Base-by-base conservation (phyloP, 2,797 vertebrate species). In the Rhadinocentrus ornatus region DNA sequence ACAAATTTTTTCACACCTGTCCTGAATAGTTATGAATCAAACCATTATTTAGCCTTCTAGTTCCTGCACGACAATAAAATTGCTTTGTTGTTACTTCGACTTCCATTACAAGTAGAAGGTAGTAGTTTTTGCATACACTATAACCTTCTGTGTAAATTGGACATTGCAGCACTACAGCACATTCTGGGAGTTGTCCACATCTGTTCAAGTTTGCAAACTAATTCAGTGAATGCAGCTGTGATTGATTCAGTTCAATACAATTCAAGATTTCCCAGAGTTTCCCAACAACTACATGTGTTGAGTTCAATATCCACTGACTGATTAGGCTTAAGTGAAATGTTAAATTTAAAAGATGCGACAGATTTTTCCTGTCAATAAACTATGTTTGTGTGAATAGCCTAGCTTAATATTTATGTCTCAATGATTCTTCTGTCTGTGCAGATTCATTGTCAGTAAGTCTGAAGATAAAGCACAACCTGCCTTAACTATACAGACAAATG, bases 401-500 rank as follows among this genome's bases (percentile, higher is more conserved):
- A 12, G 31, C 68, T 80, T 74, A 67, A 75, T 73, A 71, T 77
- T 75, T 55, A 70, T 18, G 34, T 34, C 26, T 65, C 54, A 60
- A 24, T 46, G 27, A 73, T 60, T 53, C 26, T 61, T 22, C 29
- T 52, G 54, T 66, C 26, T 44, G 59, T 10, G 1, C 3, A n/a
- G 58, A 73, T 55, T 55, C 41, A 62, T 60, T 22, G 1, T 67
- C 50, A 50, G 20, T 60, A 60, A 26, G 62, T 22, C 31, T 68
- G 58, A 66, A 65, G 59, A 80, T 71, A 50, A 63, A 80, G 27
- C 56, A 71, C 54, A 58, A 73, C 69, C 72, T 73, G 66, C 69
- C 71, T 70, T 64, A 67, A 70, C 63, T 66, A 79, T 74, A 63
- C 35, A 81, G 78, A 87, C 70, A 85, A 78, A 85, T 65, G 16